phyloP scores from a whole-genome alignment of 2,888 invertebrate species.

The Keiferia lycopersicella region DNA sequence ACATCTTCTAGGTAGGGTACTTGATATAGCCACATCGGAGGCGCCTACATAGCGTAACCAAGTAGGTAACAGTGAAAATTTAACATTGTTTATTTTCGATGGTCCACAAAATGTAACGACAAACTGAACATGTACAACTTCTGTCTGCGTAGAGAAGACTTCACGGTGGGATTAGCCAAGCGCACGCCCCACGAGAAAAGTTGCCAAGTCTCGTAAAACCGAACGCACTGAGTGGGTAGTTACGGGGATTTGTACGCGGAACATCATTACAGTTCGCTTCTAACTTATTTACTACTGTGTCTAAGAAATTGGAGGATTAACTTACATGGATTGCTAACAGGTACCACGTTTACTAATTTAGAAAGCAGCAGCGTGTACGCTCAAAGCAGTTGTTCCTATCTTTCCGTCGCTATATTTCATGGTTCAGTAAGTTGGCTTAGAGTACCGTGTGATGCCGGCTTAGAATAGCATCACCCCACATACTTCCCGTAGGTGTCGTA shows the following conservation, averaged over 20 bases:
- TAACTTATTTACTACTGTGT: neutral
- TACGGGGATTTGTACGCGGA: constrained; percentile 13
- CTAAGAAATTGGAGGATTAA: neutral
- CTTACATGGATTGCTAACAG: neutral
- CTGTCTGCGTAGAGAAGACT: neutral
- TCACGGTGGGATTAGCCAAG: constrained; percentile 25
- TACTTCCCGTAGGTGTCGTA: too few species aligned
- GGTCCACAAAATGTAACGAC: too few species aligned
- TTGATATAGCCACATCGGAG: too few species aligned
- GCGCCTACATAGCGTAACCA: too few species aligned
- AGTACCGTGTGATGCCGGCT: too few species aligned
- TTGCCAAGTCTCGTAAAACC: constrained; percentile 27
- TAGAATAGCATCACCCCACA: too few species aligned
- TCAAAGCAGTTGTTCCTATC: too few species aligned
- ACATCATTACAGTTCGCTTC: constrained; percentile 18
- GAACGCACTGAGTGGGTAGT: constrained; percentile 15
- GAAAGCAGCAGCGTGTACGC: too few species aligned
- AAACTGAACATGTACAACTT: neutral
- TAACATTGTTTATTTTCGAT: too few species aligned
- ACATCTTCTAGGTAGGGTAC: too few species aligned
- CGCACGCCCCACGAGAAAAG: constrained; percentile 34
- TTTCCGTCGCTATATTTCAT: too few species aligned
- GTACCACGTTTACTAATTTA: neutral
- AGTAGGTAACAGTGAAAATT: neutral
- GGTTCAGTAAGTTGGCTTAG: too few species aligned